These are phyloP conservation scores for Marronus borbonicus DNA, from an alignment of 2,888 invertebrate genomes.

Conservation along the genomic window DNA sequence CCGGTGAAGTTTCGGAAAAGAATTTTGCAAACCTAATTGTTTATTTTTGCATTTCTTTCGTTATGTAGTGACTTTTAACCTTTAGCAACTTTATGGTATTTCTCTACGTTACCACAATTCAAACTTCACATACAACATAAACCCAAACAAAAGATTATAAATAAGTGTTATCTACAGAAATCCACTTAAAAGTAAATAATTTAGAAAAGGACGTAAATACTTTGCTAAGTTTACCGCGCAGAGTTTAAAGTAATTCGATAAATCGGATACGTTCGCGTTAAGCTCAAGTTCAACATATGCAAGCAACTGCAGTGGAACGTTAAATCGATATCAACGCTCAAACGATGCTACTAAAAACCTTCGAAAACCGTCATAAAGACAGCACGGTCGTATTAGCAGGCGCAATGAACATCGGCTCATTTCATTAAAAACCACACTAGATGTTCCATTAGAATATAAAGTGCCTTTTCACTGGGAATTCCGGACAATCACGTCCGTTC, in stretches of 20 bases:
- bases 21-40: no score
- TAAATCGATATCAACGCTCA: conserved; percentile 29
- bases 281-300: conserved; percentile 13
- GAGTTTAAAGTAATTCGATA: conserved; percentile 14
- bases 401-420: conserved; percentile 18
- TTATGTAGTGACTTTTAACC: no score
- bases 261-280: neutral
- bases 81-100: no score
- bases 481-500: conserved; percentile 19
- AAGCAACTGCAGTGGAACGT: conserved; percentile 16
- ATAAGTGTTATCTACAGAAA: no score
- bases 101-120: no score
- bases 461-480: conserved; percentile 13
- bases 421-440: conserved; percentile 31
- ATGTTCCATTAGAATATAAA: conserved; percentile 32
- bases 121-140: no score
- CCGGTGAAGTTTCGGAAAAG: no score
- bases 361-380: conserved; percentile 36
- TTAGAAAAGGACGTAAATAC: neutral
- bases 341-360: conserved; percentile 27
- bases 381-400: conserved; percentile 38
- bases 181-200: neutral
- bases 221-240: neutral
- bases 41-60: no score
- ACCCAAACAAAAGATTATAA: no score